Conservation (phyloP, 1,140 invertebrate genomes). For the Pseudomyrmex sp. region DNA sequence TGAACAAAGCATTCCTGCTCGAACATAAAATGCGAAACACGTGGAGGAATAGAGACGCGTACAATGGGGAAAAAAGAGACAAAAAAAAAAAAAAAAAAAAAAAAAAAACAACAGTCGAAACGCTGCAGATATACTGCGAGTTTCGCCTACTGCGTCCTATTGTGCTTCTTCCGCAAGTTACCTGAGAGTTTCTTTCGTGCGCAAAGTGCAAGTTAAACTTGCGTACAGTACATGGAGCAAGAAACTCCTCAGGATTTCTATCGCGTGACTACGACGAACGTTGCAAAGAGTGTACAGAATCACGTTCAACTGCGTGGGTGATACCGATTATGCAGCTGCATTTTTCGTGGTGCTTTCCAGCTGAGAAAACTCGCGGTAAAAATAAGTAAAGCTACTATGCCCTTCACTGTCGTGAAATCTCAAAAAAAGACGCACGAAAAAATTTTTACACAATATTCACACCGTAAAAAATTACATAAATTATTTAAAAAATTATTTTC, state of each 20-base stretch:
- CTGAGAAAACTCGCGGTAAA: not conserved
- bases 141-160: constrained; percentile 34
- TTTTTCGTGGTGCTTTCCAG: constrained; percentile 22
- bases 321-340: constrained; percentile 21
- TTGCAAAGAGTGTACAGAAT: constrained; percentile 1
- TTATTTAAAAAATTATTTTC: not conserved
- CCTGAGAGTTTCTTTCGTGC: not conserved
- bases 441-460: not conserved
- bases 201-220: constrained; percentile 56
- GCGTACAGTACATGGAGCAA: not conserved
- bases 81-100: not conserved
- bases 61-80: not conserved
- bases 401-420: not conserved
- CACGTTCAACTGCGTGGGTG: not conserved
- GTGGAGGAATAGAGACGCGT: not conserved
- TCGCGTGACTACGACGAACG: not conserved
- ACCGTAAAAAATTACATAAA: no score
- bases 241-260: constrained; percentile 47
- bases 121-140: constrained; percentile 39
- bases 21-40: constrained; percentile 11
- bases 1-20: constrained; percentile 23
- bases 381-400: not conserved
- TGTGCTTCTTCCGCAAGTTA: constrained; percentile 49
- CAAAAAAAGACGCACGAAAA: not conserved
- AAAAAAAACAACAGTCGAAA: constrained; percentile 8